Conservation (phyloP, 2,797 vertebrate species). For the Meda fulgida region DNA sequence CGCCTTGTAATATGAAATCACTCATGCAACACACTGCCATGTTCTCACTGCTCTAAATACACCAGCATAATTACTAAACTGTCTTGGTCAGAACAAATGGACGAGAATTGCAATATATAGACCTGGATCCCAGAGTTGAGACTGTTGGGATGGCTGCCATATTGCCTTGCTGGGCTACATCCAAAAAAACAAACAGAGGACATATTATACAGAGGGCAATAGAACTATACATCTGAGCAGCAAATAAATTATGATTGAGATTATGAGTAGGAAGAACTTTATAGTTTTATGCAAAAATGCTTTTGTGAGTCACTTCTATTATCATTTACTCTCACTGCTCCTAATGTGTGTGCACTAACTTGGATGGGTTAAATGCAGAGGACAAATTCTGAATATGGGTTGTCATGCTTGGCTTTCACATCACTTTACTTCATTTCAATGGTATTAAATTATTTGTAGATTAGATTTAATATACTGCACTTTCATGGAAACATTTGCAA, state of each 20-base stretch:
- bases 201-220: conserved; percentile 17
- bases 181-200: conserved; percentile 26
- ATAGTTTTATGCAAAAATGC: not conserved
- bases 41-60: conserved; percentile 27
- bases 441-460: no score
- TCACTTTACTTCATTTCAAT: not conserved
- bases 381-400: not conserved
- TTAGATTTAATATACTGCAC: no score
- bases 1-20: conserved; percentile 40
- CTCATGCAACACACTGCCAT: conserved; percentile 37
- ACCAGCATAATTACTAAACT: conserved; percentile 43
- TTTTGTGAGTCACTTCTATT: not conserved
- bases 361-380: no score
- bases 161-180: conserved; percentile 39
- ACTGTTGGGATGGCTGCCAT: conserved; percentile 26
- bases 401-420: not conserved
- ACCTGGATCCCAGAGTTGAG: not conserved
- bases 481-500: no score
- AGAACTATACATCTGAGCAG: conserved; percentile 13
- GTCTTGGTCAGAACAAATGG: conserved; percentile 27
- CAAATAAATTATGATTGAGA: conserved; percentile 3
- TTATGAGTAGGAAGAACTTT: no score
- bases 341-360: not conserved
- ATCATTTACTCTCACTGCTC: not conserved
- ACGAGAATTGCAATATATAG: conserved; percentile 2